Base-by-base conservation (phyloP, 2,113 vertebrate genomes). In the Salvelinus alpinus region DNA sequence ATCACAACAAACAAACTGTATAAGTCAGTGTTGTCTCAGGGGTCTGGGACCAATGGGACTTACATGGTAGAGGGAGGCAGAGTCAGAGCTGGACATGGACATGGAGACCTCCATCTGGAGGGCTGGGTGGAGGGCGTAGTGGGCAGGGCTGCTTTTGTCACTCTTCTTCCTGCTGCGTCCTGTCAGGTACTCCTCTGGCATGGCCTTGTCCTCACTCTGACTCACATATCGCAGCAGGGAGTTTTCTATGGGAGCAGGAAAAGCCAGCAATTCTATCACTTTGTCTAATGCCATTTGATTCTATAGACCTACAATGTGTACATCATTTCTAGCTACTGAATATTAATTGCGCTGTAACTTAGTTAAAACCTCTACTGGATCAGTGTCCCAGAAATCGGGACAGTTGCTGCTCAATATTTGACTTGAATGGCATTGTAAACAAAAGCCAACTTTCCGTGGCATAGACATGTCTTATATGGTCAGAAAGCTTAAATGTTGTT, bases 91-190 rank as follows among this genome's bases (percentile, higher is more conserved):
- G 90, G 97, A 96, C 1, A 96, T 97, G 85, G 95, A 95, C 92
- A 97, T 88, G 70, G 96, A 95, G n/a, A 96, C 95, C 65, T 99
- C 97, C 95, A 99, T 96, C 91, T 97, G 97, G 76, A 97, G 93
- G 88, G 96, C 94, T 51, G 98, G 96, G 71, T 96, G 91, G 18
- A 97, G 89, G 0, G 96, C 95, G 82, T 98, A 99, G 84, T 98
- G 97, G 87, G 94, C 94, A 59, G 97, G 97, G 90, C 97, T 98
- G 82, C 88, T 92, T 44, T 93, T 94, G 86, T 96, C 95, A 76
- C 99, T 97, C 51, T 91, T 92, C 75, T 96, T 98, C 93, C 96
- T 96, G 90, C 96, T 95, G 83, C 96, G 97, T 70, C 92, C 92
- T 85, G 96, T 93, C 90, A 97, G 91, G 83, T 97, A 98, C 74